Evolutionary conservation across 2,888 invertebrate genomes (phyloP).

Genomic region (Andrena flavipes): DNA sequence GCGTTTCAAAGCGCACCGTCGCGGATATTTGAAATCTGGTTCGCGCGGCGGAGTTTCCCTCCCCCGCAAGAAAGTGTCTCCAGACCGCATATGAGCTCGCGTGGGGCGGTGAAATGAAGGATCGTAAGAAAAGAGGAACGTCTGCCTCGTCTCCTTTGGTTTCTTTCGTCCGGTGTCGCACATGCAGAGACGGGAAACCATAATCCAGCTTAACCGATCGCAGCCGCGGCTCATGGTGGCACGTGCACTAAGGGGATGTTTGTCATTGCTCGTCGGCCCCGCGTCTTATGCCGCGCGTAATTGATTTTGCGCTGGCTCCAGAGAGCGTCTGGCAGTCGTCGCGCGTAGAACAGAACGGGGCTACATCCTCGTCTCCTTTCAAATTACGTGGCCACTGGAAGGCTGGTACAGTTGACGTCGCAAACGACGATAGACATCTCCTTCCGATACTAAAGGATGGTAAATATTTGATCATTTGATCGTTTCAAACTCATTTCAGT

Average conservation of each 20-base stretch:
- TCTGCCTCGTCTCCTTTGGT: constrained; percentile 13
- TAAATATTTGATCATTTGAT: too few relatives aligned
- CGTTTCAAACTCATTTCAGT: too few relatives aligned
- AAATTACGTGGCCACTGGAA: constrained; percentile 45
- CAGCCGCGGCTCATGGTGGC: constrained; percentile 61
- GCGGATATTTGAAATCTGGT: constrained; percentile 47
- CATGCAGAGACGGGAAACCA: constrained; percentile 49
- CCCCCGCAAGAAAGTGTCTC: constrained; percentile 28
- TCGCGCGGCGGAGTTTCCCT: constrained; percentile 38
- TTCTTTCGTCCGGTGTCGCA: constrained; percentile 14
- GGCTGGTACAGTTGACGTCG: constrained; percentile 25
- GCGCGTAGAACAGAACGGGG: constrained; percentile 40
- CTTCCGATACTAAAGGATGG: background rate
- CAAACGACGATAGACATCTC: constrained; percentile 27
- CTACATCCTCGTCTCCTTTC: constrained; percentile 59
- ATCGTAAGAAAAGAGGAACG: constrained; percentile 44
- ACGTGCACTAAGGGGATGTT: constrained; percentile 69
- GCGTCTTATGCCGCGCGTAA: constrained; percentile 64
- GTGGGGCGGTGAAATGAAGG: constrained; percentile 51
- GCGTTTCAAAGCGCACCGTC: constrained; percentile 15
- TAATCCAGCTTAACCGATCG: constrained; percentile 70
- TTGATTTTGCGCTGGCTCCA: constrained; percentile 65
- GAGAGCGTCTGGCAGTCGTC: constrained; percentile 58
- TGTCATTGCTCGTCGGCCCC: constrained; percentile 65
- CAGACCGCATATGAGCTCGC: background rate